A percentile compares a stretch with the other conserved stretches of the same genome.
These are phyloP conservation scores for Mastacembelus armatus DNA, from an alignment of 2,797 vertebrate species.

Conservation along the genomic window DNA sequence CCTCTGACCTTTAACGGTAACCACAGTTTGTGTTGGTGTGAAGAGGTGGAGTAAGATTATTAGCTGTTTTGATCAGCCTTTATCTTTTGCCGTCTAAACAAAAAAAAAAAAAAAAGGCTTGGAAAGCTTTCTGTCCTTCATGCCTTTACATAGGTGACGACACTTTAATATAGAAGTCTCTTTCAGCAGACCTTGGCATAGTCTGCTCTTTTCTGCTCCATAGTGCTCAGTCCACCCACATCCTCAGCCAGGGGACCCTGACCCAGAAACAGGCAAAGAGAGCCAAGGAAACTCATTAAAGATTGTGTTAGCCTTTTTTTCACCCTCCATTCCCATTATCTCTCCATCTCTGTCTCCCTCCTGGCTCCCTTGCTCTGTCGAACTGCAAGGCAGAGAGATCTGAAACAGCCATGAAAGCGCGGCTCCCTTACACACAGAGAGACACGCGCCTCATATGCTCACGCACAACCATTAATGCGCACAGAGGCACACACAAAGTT, in stretches of 20 bases:
- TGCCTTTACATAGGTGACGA: slow-evolving; percentile 59
- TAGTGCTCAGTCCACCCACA: slow-evolving; percentile 74
- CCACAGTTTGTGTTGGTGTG: slow-evolving; percentile 16
- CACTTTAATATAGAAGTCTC: slow-evolving; percentile 59
- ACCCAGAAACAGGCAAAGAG: slow-evolving; percentile 80
- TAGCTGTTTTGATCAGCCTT: slow-evolving; percentile 30
- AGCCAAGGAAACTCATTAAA: slow-evolving; percentile 81
- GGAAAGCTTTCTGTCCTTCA: slow-evolving; percentile 35
- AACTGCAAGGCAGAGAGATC: slow-evolving; percentile 78
- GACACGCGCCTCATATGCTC: slow-evolving; percentile 26
- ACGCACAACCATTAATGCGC: slow-evolving; percentile 19
- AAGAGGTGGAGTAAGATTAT: slow-evolving; percentile 7
- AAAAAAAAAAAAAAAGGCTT: slow-evolving; percentile 17
- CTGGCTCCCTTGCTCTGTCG: slow-evolving; percentile 64
- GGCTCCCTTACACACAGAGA: slow-evolving; percentile 49
- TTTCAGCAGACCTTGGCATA: slow-evolving; percentile 53
- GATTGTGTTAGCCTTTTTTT: slow-evolving; percentile 73
- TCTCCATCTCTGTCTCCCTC: slow-evolving; percentile 71
- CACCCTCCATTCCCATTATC: slow-evolving; percentile 78
- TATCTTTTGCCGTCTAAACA: slow-evolving; percentile 22
- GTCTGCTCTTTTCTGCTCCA: slow-evolving; percentile 53
- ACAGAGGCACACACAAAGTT: slow-evolving; percentile 44
- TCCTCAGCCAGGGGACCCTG: slow-evolving; percentile 76
- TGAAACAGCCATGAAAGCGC: slow-evolving; percentile 76
- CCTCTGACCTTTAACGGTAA: slow-evolving; percentile 45